Conservation (phyloP, 2,888 invertebrate species). For the Drosophila subquinaria region DNA sequence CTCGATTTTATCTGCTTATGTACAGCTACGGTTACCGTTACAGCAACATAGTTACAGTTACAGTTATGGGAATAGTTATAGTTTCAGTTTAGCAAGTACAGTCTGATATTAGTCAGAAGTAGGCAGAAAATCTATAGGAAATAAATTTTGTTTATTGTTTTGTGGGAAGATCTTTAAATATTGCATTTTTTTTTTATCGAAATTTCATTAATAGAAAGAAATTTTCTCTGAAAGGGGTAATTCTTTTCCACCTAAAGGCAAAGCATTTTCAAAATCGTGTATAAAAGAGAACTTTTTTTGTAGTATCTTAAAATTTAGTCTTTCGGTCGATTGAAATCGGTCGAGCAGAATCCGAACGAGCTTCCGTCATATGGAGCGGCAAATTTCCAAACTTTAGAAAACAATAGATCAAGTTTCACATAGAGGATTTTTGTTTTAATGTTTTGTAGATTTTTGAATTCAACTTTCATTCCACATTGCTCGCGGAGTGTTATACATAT, state of each 20-base stretch:
- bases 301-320: background rate
- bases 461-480: no score
- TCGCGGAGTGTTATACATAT: no score
- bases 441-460: no score
- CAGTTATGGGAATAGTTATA: constrained; percentile 1
- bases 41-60: constrained; percentile 5
- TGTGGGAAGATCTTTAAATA: background rate
- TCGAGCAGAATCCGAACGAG: no score
- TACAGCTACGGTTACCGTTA: constrained; percentile 28
- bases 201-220: background rate
- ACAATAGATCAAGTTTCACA: no score
- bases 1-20: constrained; percentile 47
- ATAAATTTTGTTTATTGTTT: background rate
- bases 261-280: background rate
- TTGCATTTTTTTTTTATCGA: background rate
- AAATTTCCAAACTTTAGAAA: no score
- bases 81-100: constrained; percentile 1
- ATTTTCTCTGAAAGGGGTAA: background rate
- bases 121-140: background rate
- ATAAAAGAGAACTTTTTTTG: background rate
- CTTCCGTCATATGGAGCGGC: no score
- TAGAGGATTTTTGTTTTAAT: no score
- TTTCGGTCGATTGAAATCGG: background rate
- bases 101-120: background rate
- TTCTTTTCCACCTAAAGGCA: background rate